These are phyloP conservation scores for Grammomys surdaster DNA, from an alignment of 2,113 vertebrate genomes.

Conservation along the genomic window DNA sequence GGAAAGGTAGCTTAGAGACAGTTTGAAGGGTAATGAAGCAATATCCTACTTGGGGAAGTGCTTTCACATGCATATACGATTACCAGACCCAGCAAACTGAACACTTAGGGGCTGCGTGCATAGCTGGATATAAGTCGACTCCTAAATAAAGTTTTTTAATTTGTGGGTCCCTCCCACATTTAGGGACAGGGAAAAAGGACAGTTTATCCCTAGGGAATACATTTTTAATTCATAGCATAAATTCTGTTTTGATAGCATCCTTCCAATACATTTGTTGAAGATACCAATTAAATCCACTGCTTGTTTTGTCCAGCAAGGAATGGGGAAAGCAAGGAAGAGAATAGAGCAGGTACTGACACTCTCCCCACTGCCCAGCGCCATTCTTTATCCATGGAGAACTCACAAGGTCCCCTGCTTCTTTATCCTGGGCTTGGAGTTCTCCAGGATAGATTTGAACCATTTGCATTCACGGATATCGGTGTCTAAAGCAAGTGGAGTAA, in stretches of 20 bases:
- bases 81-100: neutral
- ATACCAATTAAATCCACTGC: constrained; percentile 18
- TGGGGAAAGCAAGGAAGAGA: constrained; percentile 22
- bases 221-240: neutral
- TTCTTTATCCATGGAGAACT: neutral
- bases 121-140: neutral
- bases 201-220: neutral
- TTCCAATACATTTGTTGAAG: constrained; percentile 45
- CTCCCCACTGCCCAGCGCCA: neutral
- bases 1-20: neutral
- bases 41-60: neutral
- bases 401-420: neutral
- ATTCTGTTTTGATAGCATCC: constrained; percentile 48
- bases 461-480: neutral
- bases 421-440: neutral
- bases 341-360: neutral
- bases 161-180: neutral
- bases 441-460: neutral
- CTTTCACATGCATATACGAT: neutral
- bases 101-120: neutral
- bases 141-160: neutral
- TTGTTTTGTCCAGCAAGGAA: constrained; percentile 45
- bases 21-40: neutral
- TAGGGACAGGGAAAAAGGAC: neutral
- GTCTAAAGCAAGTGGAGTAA: neutral